phyloP scores from a whole-genome alignment of 1,140 invertebrate species.

The Brachionus asplanchnoidis region DNA sequence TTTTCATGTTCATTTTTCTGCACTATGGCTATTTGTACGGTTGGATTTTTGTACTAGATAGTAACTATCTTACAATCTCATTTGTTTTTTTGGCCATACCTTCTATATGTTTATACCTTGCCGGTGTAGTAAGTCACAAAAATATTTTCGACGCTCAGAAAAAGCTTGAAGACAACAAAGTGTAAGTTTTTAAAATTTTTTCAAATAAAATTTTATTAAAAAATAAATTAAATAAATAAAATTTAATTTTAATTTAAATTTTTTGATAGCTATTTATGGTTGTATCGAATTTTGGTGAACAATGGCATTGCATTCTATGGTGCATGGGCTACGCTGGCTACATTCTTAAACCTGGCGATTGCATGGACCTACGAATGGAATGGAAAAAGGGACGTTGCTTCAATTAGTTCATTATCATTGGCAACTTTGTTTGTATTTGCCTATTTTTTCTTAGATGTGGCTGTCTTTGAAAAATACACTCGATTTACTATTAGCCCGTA shows the following conservation, averaged over 20 bases:
- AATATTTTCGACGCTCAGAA: not conserved
- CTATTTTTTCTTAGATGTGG: not conserved
- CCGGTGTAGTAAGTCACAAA: slow-evolving; percentile 40
- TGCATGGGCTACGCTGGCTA: slow-evolving; percentile 49
- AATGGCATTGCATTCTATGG: slow-evolving; percentile 53
- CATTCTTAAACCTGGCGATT: slow-evolving; percentile 48
- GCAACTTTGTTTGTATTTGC: not conserved
- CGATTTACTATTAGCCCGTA: not conserved
- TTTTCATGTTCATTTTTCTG: slow-evolving; percentile 45
- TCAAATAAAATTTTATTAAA: not conserved
- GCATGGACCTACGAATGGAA: slow-evolving; percentile 44
- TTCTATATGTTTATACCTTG: slow-evolving; percentile 8
- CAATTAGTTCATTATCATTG: not conserved
- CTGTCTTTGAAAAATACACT: not conserved
- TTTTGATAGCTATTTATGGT: slow-evolving; percentile 45
- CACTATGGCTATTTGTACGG: slow-evolving; percentile 47
- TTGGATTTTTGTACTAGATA: slow-evolving; percentile 27
- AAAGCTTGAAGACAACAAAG: not conserved
- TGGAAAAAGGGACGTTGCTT: not conserved
- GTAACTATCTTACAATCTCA: slow-evolving; percentile 45
- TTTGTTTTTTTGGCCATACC: not conserved
- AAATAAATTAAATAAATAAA: too few relatives aligned
- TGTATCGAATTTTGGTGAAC: slow-evolving; percentile 51
- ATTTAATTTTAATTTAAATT: not conserved
- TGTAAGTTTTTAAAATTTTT: not conserved